These are phyloP conservation scores for Falcunculus frontatus DNA, from an alignment of 2,113 vertebrate genomes.

Conservation along the genomic window DNA sequence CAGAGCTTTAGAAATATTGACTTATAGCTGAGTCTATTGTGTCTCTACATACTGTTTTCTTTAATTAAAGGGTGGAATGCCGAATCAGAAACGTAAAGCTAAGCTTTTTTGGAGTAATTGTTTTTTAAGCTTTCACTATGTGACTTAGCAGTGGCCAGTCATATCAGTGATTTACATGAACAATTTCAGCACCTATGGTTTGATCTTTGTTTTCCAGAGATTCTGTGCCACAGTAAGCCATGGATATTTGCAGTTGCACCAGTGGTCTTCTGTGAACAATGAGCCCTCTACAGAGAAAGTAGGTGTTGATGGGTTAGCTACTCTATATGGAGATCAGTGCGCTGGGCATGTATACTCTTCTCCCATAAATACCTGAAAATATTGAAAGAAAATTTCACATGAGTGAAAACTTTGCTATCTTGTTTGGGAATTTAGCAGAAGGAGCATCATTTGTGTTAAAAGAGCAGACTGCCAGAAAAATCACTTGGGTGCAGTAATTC, in stretches of 20 bases:
- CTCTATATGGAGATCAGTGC: neutral
- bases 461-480: neutral
- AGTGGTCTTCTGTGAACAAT: neutral
- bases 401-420: neutral
- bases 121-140: neutral
- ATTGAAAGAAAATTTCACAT: neutral
- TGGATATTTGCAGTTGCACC: neutral
- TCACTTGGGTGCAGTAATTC: neutral
- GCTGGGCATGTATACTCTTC: fast-evolving
- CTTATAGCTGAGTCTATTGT: neutral
- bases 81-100: neutral
- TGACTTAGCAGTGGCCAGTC: neutral
- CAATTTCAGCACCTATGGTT: neutral
- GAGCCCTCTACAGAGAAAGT: neutral
- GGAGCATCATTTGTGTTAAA: neutral
- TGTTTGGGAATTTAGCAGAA: neutral
- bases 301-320: neutral
- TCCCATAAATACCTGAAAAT: neutral
- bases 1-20: neutral
- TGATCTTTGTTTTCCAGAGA: neutral
- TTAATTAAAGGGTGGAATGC: neutral
- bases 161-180: neutral
- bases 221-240: neutral
- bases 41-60: neutral
- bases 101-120: neutral